Evolutionary conservation across 2,113 vertebrate genomes (phyloP).

Genomic region (Siniperca knerii): DNA sequence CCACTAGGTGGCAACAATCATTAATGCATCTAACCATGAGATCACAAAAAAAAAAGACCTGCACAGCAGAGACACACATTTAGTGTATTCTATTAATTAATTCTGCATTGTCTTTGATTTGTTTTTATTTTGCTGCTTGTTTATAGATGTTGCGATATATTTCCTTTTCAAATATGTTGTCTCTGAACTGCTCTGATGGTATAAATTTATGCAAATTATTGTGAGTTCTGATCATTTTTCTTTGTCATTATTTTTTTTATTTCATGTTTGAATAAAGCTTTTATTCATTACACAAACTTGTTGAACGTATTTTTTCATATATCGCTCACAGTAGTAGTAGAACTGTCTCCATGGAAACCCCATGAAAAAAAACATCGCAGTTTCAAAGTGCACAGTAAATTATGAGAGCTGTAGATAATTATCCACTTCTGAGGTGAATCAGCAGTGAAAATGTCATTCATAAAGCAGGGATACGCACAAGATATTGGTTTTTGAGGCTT

Average conservation of each 20-base stretch:
- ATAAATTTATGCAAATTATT: constrained; percentile 83
- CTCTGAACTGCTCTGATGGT: constrained; percentile 76
- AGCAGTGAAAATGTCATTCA: constrained; percentile 10
- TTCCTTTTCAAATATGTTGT: constrained; percentile 67
- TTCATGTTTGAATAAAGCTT: constrained; percentile 81
- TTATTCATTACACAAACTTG: constrained; percentile 65
- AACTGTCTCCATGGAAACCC: constrained; percentile 31
- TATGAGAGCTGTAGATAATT: constrained; percentile 39
- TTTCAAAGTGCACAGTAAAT: constrained; percentile 36
- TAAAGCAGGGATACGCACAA: background rate
- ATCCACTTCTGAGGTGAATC: constrained; percentile 34
- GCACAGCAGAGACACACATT: constrained; percentile 47
- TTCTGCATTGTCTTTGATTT: constrained; percentile 58
- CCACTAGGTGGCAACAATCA: constrained; percentile 65
- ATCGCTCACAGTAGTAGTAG: background rate
- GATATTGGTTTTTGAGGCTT: constrained; percentile 4
- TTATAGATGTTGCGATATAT: constrained; percentile 69
- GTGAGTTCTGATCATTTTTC: constrained; percentile 71
- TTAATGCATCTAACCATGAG: constrained; percentile 47
- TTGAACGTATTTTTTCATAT: background rate
- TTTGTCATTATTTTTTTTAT: constrained; percentile 62
- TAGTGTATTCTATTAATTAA: constrained; percentile 57
- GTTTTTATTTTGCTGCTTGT: constrained; percentile 70
- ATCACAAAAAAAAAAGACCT: constrained; percentile 51
- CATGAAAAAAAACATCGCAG: background rate